phyloP scores from a whole-genome alignment of 2,113 vertebrate species.

The Sceloporus tristichus region DNA sequence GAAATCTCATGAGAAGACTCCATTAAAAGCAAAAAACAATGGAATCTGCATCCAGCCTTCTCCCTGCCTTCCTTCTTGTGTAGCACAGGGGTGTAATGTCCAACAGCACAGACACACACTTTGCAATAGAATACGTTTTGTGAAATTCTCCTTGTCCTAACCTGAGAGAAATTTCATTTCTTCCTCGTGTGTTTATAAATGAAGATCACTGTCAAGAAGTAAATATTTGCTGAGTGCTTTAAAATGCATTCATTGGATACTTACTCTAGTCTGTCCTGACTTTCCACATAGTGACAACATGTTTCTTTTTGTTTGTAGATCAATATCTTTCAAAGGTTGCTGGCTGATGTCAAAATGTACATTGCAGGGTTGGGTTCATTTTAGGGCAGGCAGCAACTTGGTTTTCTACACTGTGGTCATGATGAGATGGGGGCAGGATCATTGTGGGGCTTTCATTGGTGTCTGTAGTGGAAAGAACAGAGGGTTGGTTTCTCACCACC shows the following conservation, averaged over 20 bases:
- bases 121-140: not conserved
- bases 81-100: not conserved
- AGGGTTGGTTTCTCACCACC: not conserved
- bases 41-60: not conserved
- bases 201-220: not conserved
- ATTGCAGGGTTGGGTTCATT: not conserved
- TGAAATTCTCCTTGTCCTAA: not conserved
- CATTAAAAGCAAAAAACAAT: not conserved
- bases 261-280: not conserved
- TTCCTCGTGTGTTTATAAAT: not conserved
- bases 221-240: not conserved
- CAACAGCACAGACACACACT: too few species aligned
- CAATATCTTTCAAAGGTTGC: conserved; percentile 37
- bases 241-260: not conserved
- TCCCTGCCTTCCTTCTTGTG: not conserved
- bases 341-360: conserved; percentile 10
- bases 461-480: not conserved
- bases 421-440: not conserved
- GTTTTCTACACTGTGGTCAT: not conserved
- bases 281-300: not conserved
- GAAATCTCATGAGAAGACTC: not conserved
- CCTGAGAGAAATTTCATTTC: not conserved
- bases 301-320: conserved; percentile 27
- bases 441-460: not conserved
- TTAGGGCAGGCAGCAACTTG: not conserved